Evolutionary conservation across 2,113 vertebrate genomes (phyloP), one percentile per base, ranked within the genome.

Genomic region (Cyphomyrus plagiostoma): DNA sequence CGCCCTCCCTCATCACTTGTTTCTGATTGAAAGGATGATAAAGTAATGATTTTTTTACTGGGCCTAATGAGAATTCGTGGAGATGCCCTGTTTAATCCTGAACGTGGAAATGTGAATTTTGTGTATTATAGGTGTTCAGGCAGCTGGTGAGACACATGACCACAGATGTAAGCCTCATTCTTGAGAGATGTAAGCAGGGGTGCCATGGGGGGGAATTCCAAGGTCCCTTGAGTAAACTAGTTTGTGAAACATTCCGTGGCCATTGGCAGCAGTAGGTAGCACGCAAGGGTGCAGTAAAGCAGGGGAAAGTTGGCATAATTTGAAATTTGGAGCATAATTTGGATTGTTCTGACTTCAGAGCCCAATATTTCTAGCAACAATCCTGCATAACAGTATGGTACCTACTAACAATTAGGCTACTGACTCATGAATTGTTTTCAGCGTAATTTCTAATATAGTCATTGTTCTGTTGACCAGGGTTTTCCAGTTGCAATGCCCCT

Each of bases 181-280:
- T 99, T 0, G 98, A 99, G 92, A 96, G 97, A 96, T 99, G 62
- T 70, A 70, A 70, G 62, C 10, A 62, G n/a, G n/a, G 62, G 62
- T 13, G 62, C 62, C n/a, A 26, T 70, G n/a, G 26, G n/a, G 58
- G 26, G 62, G 9, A 1, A n/a, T 70, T 11, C n/a, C 62, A 70
- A 70, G 62, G n/a, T 30, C 62, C 10, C 10, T 11, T 70, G 10
- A 4, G n/a, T 70, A n/a, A 70, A 30, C 62, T 70, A 3, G 62
- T 70, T 26, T 70, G 62, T 70, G 62, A 30, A 70, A 70, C 26
- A 70, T 70, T 30, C 62, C 10, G 3, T 30, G 9, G 62, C 23
- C n/a, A 58, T 23, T 58, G 62, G 26, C 10, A 30, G 62, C 62
- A 70, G n/a, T 70, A 70, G 62, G 62, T 30, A 4, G 3, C 26